Base-by-base conservation (phyloP, 2,888 invertebrate species). In the Gymnocheta viridis region DNA sequence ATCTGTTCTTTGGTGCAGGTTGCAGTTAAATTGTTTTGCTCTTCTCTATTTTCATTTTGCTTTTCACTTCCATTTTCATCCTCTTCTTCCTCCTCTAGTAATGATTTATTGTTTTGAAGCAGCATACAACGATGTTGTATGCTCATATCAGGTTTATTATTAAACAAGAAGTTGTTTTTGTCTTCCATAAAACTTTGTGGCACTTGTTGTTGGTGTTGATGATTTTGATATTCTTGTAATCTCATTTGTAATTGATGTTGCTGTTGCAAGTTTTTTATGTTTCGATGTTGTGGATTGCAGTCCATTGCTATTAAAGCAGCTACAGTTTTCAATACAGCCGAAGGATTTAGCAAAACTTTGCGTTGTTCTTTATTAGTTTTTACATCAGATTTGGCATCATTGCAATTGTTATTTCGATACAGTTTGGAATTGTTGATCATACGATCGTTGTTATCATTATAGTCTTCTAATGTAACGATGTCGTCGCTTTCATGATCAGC, bases 261-360 rank as follows among this genome's bases (percentile, higher is more conserved):
- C 82, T 89, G 89, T 80, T 90, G 90, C 87, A 89, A 86, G 82
- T 88, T 89, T 74, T 87, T 88, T 86, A 88, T 88, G 88, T 93
- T 93, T 88, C 93, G 92, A 87, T 93, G 93, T 87, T 93, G 92
- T 54, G 93, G 86, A 86, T 93, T 93, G 22, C 89, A 91, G 87
- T 90, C 90, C 84, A 90, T 87, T 66, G 88, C 89, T 85, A 92
- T 89, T 85, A 92, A 88, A 80, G 90, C 91, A 70, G 89, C 87
- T 72, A 92, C 89, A 72, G 92, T 92, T 87, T 89, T 90, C 86
- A 89, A 88, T 79, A 92, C 88, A 72, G 91, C 91, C 64, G 89
- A 86, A 72, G 89, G 89, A 88, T 92, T 92, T 84, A 90, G 91
- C 86, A 91, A 85, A 70, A 49, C 82, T 83, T 85, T 78, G 12